Evolutionary conservation across 2,113 vertebrate genomes (phyloP), one percentile per base, ranked within the genome.

Genomic region (Archocentrus centrarchus): DNA sequence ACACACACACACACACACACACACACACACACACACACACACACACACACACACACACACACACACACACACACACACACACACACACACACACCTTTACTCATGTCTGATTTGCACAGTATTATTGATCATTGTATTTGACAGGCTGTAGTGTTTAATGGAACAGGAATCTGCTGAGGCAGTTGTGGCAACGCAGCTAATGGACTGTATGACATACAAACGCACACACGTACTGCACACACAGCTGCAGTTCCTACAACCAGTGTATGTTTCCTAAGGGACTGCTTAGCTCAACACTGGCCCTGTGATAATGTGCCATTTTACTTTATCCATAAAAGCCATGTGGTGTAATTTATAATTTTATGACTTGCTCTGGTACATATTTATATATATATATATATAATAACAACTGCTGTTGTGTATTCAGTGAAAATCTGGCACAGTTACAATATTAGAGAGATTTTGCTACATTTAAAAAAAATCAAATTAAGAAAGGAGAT

Each of bases 271-370:
- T 61, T 92, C 94, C 90, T 82, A 7, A 60, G 90, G 88, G 94
- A 87, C 88, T 87, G 85, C 88, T 93, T 90, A 91, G 80, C 85
- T 81, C 58, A 81, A 61, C 11, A 20, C 68, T 64, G 70, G 81
- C 79, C 90, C 55, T 32, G 83, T 92, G 75, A 94, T 93, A 84
- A 94, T 92, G 89, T 90, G 75, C 84, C 83, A 91, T 92, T 93
- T 94, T 78, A 87, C 79, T 87, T 87, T 82, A 92, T 81, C 85
- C 86, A 88, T 92, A 86, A 89, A 92, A 89, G 76, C 88, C 66
- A 77, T 86, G 77, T 50, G 27, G 68, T 78, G 76, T 90, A 80
- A 91, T 92, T 88, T 86, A 91, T 85, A 80, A 84, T 86, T 70
- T 85, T 77, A 59, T 39, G 75, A 80, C 79, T 61, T 79, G 80